These are phyloP conservation scores for Onychomys torridus DNA, from an alignment of 2,797 vertebrate genomes.

Conservation along the genomic window DNA sequence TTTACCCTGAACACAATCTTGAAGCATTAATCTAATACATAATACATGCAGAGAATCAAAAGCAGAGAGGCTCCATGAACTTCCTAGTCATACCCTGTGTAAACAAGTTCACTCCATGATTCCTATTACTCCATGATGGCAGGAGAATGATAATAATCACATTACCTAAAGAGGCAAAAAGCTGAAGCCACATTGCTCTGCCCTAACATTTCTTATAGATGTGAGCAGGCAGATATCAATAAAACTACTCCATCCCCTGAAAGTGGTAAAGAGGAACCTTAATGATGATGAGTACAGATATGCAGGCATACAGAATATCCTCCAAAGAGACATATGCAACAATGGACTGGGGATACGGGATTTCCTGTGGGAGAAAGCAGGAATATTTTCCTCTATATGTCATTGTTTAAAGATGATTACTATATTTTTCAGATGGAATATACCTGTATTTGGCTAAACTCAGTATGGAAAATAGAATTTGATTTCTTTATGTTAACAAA, in stretches of 20 bases:
- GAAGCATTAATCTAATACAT: background rate
- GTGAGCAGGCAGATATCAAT: background rate
- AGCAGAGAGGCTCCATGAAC: background rate
- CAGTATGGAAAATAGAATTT: background rate
- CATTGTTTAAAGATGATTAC: background rate
- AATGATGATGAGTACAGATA: background rate
- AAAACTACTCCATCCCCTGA: background rate
- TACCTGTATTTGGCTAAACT: background rate
- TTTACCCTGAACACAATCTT: background rate
- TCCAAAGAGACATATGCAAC: background rate
- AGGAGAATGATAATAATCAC: background rate
- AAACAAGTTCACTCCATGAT: background rate
- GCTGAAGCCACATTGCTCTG: fast-evolving
- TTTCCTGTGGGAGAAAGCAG: background rate
- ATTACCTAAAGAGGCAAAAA: background rate
- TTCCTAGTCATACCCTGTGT: background rate
- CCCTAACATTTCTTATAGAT: background rate
- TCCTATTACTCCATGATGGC: too few relatives aligned
- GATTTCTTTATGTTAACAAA: background rate
- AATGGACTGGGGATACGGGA: fast-evolving
- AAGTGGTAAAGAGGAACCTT: fast-evolving
- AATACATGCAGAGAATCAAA: background rate
- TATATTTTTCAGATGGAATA: background rate
- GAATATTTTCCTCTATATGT: background rate
- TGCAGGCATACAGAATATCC: background rate